Percentiles rank a stretch among this genome's conserved stretches.
These are phyloP conservation scores for Stomatorhinus walkeri DNA, from an alignment of 2,797 vertebrate species.

Conservation along the genomic window DNA sequence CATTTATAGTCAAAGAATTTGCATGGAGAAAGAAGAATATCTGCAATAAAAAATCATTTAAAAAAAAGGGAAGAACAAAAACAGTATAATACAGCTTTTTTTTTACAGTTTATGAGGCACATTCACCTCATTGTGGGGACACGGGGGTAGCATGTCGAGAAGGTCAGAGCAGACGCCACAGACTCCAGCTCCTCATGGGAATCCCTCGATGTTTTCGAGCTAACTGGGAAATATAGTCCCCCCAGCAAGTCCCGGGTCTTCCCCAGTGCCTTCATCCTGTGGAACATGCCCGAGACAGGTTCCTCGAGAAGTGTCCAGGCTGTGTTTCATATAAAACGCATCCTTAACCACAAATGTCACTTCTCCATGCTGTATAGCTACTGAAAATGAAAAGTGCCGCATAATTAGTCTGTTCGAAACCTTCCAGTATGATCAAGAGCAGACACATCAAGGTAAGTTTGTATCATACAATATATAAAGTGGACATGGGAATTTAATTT, in stretches of 20 bases:
- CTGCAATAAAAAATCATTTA: background rate
- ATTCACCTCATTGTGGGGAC: background rate
- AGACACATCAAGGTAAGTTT: background rate
- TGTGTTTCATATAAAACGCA: background rate
- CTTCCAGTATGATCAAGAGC: background rate
- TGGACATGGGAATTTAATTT: background rate
- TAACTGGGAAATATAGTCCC: background rate
- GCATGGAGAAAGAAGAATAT: background rate
- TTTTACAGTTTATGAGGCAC: background rate
- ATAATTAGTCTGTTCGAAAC: background rate
- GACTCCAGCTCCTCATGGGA: background rate
- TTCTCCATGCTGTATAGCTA: background rate
- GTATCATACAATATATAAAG: background rate
- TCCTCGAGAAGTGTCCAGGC: background rate
- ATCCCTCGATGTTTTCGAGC: background rate
- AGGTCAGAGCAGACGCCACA: background rate
- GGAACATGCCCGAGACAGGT: background rate
- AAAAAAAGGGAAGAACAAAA: background rate
- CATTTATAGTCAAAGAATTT: conserved; percentile 5
- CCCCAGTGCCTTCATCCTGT: background rate
- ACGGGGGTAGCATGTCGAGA: background rate
- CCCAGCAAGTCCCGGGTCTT: background rate
- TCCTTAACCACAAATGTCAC: background rate
- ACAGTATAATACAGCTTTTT: background rate
- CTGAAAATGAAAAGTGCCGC: background rate